These are phyloP conservation scores for Phaethon lepturus DNA, from an alignment of 2,113 vertebrate genomes.

Conservation along the genomic window DNA sequence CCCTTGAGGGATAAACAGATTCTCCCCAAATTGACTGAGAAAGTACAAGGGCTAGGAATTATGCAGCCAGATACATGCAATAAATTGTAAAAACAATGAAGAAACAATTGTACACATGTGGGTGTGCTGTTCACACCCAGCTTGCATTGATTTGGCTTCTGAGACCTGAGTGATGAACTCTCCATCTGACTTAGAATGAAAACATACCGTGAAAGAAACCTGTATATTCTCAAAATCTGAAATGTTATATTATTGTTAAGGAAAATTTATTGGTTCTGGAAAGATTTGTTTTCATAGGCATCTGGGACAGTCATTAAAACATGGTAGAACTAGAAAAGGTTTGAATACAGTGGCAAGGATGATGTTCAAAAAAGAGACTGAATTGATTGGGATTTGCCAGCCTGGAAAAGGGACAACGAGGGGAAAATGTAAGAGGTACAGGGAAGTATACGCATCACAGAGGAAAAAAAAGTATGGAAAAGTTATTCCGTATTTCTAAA, in stretches of 20 bases:
- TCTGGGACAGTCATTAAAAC: neutral
- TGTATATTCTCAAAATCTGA: neutral
- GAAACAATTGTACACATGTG: neutral
- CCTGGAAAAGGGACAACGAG: neutral
- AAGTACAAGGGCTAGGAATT: conserved; percentile 6
- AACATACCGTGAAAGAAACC: neutral
- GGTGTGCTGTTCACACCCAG: conserved; percentile 2
- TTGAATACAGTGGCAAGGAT: neutral
- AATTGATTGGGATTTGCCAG: neutral
- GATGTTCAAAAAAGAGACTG: neutral
- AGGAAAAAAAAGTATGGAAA: neutral
- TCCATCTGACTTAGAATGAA: neutral
- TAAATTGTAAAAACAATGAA: neutral
- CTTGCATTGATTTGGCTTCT: neutral
- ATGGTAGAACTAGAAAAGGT: neutral
- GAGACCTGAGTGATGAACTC: neutral
- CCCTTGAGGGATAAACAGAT: conserved; percentile 59
- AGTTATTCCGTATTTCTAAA: neutral
- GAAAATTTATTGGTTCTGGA: neutral
- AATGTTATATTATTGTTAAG: neutral
- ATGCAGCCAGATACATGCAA: neutral
- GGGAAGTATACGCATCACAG: neutral
- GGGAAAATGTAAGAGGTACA: neutral
- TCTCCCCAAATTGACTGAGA: conserved; percentile 54
- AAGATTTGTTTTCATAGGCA: neutral